Evolutionary conservation across 2,113 vertebrate species (phyloP), one percentile per base, ranked within the genome.

Genomic region (Brachirus orientalis): DNA sequence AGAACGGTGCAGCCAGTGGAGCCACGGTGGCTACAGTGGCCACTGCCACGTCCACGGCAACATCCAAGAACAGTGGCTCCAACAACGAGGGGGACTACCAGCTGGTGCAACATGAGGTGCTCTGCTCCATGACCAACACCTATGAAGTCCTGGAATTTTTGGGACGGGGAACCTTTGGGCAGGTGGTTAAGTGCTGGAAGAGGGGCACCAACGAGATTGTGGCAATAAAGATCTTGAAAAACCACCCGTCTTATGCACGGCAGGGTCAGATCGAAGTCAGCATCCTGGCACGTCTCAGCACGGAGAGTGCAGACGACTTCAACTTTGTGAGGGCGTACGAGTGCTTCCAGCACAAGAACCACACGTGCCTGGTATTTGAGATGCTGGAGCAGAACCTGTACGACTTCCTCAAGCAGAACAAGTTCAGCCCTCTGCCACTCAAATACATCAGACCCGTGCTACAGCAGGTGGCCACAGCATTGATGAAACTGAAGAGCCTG

Each of bases 281-380:
- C 93, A 99, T 99, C 90, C 92, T 99, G 89, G 98, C 98, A 11
- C 94, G 98, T 28, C 90, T 99, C 61, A 99, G 98, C 92, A 98
- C 97, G 0, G 98, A 99, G 91, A 98, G 95, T 0, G 97, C 98
- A 0, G 98, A 99, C 12, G 98, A 99, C 92, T 99, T 95, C 94
- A 99, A 98, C 93, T 99, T 99, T 14, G 98, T 99, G 74, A 94
- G 96, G 44, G 97, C 97, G 16, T 97, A 99, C 0, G 98, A 99
- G 91, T 99, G 98, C 91, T 99, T 99, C 92, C 98, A 99, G 95
- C 98, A 99, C 95, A 98, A 99, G 92, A 98, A 95, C 90, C 98
- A 99, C 91, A 99, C 97, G 6, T 99, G 98, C 92, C 94, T 99
- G 92, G 97, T 99, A 70, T 99, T 99, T 63, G 97, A 99, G 93